Evolutionary conservation across 2,797 vertebrate species (phyloP).

Genomic region (Aphelocoma californica): DNA sequence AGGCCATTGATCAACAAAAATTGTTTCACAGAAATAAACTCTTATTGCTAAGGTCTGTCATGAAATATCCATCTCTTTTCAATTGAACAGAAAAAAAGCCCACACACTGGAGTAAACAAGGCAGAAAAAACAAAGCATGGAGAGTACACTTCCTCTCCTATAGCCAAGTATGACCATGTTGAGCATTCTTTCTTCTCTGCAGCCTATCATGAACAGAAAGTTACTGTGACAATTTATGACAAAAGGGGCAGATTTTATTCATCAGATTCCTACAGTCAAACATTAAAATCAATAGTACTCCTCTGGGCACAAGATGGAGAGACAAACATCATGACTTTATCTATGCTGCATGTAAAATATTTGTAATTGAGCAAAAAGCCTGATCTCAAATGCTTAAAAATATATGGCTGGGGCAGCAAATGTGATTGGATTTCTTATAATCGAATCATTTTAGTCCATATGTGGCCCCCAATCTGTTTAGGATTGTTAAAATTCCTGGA

Average conservation of each 20-base stretch:
- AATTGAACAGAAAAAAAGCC: fast-evolving
- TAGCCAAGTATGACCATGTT: neutral
- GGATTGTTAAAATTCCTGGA: constrained; percentile 73
- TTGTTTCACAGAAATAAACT: neutral
- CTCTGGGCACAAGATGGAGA: neutral
- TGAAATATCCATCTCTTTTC: neutral
- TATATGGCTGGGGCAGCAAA: neutral
- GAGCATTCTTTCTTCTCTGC: neutral
- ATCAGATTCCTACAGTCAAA: constrained; percentile 4
- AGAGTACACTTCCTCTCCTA: neutral
- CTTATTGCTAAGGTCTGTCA: neutral
- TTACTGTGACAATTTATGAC: neutral
- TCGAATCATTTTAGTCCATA: constrained; percentile 65
- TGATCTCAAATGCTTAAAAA: constrained; percentile 42
- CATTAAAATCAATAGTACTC: neutral
- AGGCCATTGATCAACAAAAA: neutral
- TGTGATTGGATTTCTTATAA: constrained; percentile 67
- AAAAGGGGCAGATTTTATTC: neutral
- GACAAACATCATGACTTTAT: neutral
- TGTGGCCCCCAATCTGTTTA: constrained; percentile 71
- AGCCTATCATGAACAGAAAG: neutral
- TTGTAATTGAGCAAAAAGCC: constrained; percentile 29
- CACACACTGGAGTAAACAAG: neutral
- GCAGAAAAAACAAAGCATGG: neutral
- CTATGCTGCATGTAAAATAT: neutral